phyloP scores from a whole-genome alignment of 2,797 vertebrate species.

The Hypotaenidia philippensis region DNA sequence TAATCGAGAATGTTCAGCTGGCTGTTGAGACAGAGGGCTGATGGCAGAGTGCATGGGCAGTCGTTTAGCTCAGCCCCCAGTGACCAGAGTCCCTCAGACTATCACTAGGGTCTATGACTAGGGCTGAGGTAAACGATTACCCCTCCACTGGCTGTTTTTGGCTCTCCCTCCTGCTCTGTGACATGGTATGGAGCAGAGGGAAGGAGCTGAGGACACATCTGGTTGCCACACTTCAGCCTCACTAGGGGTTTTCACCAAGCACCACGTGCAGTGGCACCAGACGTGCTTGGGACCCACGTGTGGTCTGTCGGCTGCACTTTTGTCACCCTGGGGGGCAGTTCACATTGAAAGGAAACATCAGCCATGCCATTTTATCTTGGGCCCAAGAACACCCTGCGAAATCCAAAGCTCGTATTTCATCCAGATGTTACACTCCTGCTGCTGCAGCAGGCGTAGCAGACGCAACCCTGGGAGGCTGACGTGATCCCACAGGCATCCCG shows the following conservation, averaged over 20 bases:
- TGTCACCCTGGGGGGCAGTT: neutral
- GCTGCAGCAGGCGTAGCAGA: fast-evolving
- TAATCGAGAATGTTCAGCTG: neutral
- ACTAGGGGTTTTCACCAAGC: neutral
- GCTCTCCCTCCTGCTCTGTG: neutral
- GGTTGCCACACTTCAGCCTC: neutral
- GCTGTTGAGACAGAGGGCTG: neutral
- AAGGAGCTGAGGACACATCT: neutral
- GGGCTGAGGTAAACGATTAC: too few relatives aligned
- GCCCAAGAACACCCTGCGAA: neutral
- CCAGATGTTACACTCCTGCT: neutral
- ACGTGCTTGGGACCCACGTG: neutral
- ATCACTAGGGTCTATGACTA: neutral
- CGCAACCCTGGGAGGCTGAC: neutral
- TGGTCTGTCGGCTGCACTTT: neutral
- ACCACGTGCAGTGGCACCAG: neutral
- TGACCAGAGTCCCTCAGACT: neutral
- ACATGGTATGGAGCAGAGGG: neutral
- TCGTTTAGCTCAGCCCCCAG: neutral
- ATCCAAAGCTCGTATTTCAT: neutral
- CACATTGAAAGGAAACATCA: neutral
- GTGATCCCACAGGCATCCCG: neutral
- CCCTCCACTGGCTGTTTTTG: neutral
- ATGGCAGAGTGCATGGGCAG: neutral
- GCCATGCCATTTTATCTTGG: neutral